Conservation (phyloP, 2,888 invertebrate genomes). For the Frankliniella fusca region DNA sequence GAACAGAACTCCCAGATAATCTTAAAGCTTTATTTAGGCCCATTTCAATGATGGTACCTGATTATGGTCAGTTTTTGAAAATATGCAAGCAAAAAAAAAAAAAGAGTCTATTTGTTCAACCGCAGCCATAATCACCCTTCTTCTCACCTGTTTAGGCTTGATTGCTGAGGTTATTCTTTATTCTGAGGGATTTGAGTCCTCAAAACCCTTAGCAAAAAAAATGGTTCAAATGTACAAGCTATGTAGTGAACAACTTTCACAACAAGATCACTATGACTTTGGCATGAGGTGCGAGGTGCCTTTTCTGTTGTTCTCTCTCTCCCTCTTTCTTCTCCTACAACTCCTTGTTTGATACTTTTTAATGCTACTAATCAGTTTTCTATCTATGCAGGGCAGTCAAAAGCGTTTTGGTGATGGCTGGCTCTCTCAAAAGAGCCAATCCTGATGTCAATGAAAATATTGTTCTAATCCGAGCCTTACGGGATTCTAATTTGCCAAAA, state of each 20-base stretch:
- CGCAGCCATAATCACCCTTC: slow-evolving; percentile 6
- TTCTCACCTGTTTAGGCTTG: slow-evolving; percentile 53
- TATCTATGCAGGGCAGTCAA: slow-evolving; percentile 68
- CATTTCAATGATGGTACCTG: slow-evolving; percentile 88
- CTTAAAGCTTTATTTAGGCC: slow-evolving; percentile 89
- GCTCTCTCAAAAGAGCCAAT: slow-evolving; percentile 76
- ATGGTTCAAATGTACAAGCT: slow-evolving; percentile 92
- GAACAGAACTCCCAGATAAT: slow-evolving; percentile 85
- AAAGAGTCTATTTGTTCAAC: slow-evolving; percentile 18
- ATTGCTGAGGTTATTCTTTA: slow-evolving; percentile 91
- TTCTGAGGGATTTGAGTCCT: slow-evolving; percentile 87
- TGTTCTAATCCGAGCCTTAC: slow-evolving; percentile 75
- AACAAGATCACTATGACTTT: slow-evolving; percentile 90
- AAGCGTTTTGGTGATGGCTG: slow-evolving; percentile 89
- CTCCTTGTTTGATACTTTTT: slow-evolving; percentile 19
- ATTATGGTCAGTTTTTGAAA: slow-evolving; percentile 58
- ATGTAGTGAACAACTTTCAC: slow-evolving; percentile 85
- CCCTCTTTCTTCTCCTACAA: not conserved
- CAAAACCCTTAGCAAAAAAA: slow-evolving; percentile 79
- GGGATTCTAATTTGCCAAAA: slow-evolving; percentile 88
- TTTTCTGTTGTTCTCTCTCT: not conserved
- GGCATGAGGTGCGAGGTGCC: slow-evolving; percentile 67
- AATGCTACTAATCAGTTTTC: slow-evolving; percentile 28
- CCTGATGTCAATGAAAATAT: slow-evolving; percentile 81
- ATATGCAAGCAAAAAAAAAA: not conserved